These are phyloP conservation scores for Anguilla rostrata DNA, from an alignment of 2,113 vertebrate genomes.

Conservation along the genomic window DNA sequence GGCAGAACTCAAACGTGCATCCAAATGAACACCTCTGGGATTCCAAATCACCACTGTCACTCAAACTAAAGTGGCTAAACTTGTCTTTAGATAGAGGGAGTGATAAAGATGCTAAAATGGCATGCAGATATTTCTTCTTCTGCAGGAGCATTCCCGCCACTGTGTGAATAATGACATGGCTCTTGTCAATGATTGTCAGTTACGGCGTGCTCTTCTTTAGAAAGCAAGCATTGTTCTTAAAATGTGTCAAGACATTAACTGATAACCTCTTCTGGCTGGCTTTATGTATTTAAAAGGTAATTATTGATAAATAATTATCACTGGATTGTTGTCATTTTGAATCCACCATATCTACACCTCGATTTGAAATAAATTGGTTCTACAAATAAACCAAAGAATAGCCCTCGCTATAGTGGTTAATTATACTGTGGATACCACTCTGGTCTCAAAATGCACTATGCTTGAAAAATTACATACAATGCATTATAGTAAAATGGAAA, in stretches of 20 bases:
- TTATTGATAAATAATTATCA: neutral
- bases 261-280: neutral
- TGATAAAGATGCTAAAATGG: neutral
- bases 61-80: neutral
- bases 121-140: neutral
- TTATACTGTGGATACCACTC: neutral
- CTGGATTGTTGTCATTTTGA: neutral
- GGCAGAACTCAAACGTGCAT: neutral
- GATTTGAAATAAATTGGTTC: neutral
- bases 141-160: neutral
- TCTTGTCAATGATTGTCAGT: conserved; percentile 5
- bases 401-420: neutral
- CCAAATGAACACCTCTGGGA: neutral
- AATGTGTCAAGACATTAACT: conserved; percentile 6
- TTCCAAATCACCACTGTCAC: neutral
- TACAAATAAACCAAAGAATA: neutral
- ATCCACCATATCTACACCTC: neutral
- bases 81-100: neutral
- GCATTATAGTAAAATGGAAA: neutral
- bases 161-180: neutral
- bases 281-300: neutral
- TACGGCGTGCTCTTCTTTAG: neutral
- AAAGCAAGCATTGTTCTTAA: conserved; percentile 6
- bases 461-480: neutral
- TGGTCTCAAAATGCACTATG: neutral